Evolutionary conservation across 2,113 vertebrate species (phyloP).

Genomic region (Edolisoma coerulescens): DNA sequence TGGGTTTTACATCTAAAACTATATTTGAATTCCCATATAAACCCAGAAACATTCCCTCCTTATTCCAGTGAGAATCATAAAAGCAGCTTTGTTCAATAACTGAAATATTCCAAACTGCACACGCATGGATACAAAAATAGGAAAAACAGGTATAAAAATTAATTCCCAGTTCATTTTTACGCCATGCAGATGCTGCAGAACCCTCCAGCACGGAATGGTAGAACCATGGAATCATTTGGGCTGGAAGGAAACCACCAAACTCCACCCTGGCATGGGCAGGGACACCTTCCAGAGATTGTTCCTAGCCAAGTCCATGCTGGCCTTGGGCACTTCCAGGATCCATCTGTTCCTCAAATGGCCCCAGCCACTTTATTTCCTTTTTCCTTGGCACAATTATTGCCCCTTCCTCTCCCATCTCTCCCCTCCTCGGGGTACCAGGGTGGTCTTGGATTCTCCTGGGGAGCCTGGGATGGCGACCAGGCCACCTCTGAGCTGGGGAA

Average conservation of each 20-base stretch:
- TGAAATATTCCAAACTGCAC: background rate
- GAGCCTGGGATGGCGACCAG: background rate
- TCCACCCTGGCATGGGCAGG: background rate
- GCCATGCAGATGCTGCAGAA: rapidly evolving
- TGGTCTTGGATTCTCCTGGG: background rate
- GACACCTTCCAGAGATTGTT: background rate
- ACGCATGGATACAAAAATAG: rapidly evolving
- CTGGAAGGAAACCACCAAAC: background rate
- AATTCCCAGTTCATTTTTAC: background rate
- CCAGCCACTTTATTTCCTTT: background rate
- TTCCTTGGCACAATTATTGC: background rate
- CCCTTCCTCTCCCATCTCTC: background rate
- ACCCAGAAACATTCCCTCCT: background rate
- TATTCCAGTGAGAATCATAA: background rate
- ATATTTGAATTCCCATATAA: background rate
- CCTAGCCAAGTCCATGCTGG: background rate
- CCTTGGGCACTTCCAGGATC: background rate
- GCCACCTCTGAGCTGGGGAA: background rate
- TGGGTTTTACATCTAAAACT: background rate
- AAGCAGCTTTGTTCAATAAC: background rate
- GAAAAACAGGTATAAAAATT: rapidly evolving
- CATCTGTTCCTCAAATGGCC: rapidly evolving
- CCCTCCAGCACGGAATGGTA: background rate
- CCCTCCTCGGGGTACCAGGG: no score
- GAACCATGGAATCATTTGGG: background rate